Percentiles rank a stretch among this genome's conserved stretches.
These are phyloP conservation scores for Diorhabda elongata DNA, from an alignment of 1,140 invertebrate species.

Conservation along the genomic window DNA sequence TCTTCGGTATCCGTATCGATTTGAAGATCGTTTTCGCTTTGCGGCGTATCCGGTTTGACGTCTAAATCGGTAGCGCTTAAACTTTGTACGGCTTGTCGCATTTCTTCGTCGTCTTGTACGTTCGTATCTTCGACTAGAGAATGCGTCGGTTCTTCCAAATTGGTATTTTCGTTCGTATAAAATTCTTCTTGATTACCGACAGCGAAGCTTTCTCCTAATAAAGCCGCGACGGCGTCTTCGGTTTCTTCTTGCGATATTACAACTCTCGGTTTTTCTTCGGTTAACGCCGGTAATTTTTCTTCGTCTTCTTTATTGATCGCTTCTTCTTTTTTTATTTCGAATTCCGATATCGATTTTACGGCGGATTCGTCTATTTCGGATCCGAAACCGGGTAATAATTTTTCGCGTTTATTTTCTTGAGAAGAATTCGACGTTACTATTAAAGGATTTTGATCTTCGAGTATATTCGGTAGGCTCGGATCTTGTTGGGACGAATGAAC, in stretches of 20 bases:
- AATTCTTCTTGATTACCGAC: slow-evolving; percentile 49
- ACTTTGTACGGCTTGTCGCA: slow-evolving; percentile 72
- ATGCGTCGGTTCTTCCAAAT: slow-evolving; percentile 44
- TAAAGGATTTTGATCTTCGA: slow-evolving; percentile 44
- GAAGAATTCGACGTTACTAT: slow-evolving; percentile 49
- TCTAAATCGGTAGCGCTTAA: slow-evolving; percentile 68
- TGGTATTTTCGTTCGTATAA: slow-evolving; percentile 44
- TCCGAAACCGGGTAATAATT: slow-evolving; percentile 67
- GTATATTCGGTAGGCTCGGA: slow-evolving; percentile 40
- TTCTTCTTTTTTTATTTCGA: slow-evolving; percentile 43
- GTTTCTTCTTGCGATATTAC: slow-evolving; percentile 90
- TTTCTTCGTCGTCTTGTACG: slow-evolving; percentile 70
- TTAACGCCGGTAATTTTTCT: slow-evolving; percentile 42
- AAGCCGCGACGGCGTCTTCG: slow-evolving; percentile 82
- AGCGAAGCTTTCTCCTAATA: slow-evolving; percentile 79
- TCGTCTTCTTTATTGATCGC: slow-evolving; percentile 44
- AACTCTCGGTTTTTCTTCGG: slow-evolving; percentile 68
- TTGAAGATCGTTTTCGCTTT: slow-evolving; percentile 77
- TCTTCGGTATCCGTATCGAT: slow-evolving; percentile 85
- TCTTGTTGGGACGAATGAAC: slow-evolving; percentile 15
- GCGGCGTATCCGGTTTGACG: slow-evolving; percentile 76
- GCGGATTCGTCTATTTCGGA: slow-evolving; percentile 67
- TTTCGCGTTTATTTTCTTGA: slow-evolving; percentile 51
- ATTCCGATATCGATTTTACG: slow-evolving; percentile 69
- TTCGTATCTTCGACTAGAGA: slow-evolving; percentile 53